Evolutionary conservation across 2,113 vertebrate species (phyloP).

Genomic region (Pterocles orientalis): DNA sequence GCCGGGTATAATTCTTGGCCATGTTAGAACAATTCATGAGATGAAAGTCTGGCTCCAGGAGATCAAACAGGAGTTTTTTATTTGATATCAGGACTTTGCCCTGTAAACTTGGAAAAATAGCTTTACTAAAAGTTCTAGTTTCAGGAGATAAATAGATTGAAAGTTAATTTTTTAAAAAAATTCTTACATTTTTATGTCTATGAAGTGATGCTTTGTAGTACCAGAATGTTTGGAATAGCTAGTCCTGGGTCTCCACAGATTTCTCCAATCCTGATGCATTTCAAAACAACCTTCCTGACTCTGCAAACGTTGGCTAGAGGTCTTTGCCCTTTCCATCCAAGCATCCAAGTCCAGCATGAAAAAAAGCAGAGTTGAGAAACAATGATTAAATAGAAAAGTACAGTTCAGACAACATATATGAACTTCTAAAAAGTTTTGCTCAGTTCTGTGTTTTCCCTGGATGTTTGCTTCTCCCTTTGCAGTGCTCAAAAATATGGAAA

Average conservation of each 20-base stretch:
- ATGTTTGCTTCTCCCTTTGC: not conserved
- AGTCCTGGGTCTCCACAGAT: not conserved
- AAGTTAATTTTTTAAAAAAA: not conserved
- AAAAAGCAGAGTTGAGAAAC: not conserved
- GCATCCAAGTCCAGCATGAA: not conserved
- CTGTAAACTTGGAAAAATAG: not conserved
- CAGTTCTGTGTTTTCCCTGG: not conserved
- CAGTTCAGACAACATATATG: not conserved
- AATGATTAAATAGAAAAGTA: not conserved
- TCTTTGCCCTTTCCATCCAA: not conserved
- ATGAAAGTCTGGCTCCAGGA: constrained; percentile 14
- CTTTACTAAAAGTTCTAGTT: not conserved
- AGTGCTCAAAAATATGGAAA: not conserved
- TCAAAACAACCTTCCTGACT: not conserved
- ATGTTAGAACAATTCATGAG: not conserved
- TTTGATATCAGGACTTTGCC: not conserved
- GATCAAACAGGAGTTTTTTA: not conserved
- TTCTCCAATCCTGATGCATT: not conserved
- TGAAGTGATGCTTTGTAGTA: not conserved
- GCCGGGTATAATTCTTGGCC: not conserved
- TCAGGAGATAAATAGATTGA: not conserved
- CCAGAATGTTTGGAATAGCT: not conserved
- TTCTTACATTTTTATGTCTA: rapidly evolving
- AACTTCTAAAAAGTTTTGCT: not conserved
- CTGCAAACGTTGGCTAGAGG: not conserved